These are phyloP conservation scores for Neotoxoptera formosana DNA, from an alignment of 1,140 invertebrate genomes.

Conservation along the genomic window DNA sequence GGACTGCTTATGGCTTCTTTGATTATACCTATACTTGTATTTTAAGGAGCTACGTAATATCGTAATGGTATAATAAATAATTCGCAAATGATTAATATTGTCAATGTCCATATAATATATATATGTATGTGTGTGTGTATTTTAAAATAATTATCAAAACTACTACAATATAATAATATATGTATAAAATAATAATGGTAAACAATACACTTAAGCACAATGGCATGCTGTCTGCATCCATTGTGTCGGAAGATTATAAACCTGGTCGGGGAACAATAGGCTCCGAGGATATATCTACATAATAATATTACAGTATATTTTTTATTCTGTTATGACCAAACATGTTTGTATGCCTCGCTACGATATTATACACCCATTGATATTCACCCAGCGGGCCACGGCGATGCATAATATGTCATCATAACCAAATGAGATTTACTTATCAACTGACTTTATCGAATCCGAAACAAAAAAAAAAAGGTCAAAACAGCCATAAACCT, in stretches of 20 bases:
- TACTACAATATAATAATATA: background rate
- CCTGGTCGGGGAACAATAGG: constrained; percentile 32
- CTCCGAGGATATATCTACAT: constrained; percentile 25
- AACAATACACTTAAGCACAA: constrained; percentile 40
- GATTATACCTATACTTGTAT: too few relatives aligned
- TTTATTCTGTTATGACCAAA: constrained; percentile 44
- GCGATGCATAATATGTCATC: constrained; percentile 15
- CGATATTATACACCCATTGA: background rate
- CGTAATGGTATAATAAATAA: background rate
- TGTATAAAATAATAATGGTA: constrained; percentile 13
- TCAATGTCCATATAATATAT: background rate
- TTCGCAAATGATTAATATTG: background rate
- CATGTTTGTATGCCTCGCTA: background rate
- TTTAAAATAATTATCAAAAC: constrained; percentile 20
- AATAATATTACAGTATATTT: constrained; percentile 29
- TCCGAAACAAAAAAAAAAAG: background rate
- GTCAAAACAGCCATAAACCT: background rate
- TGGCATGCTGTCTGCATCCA: constrained; percentile 14
- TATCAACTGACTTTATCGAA: background rate
- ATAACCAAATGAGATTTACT: background rate
- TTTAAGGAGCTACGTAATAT: background rate
- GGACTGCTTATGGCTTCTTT: background rate
- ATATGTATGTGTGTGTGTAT: background rate
- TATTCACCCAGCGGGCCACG: constrained; percentile 13
- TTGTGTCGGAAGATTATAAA: constrained; percentile 47